Evolutionary conservation across 2,888 invertebrate species (phyloP).

Genomic region (Dolomedes plantarius): DNA sequence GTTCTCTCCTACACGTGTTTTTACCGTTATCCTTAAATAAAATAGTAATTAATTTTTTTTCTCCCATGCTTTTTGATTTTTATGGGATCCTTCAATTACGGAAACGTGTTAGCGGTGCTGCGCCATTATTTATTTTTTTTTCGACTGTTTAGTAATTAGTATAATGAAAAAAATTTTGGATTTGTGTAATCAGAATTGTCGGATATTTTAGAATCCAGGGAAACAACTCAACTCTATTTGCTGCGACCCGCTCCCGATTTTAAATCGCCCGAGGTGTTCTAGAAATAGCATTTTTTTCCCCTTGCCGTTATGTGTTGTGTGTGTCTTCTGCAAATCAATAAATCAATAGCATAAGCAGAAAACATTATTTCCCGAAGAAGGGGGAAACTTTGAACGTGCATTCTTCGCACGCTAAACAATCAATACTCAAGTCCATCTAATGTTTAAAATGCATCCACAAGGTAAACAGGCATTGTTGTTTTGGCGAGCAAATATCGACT

Average conservation of each 20-base stretch:
- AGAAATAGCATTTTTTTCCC: constrained; percentile 44
- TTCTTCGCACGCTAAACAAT: constrained; percentile 63
- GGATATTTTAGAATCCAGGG: constrained; percentile 24
- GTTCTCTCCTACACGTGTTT: constrained; percentile 45
- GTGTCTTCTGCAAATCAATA: constrained; percentile 62
- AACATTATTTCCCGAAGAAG: constrained; percentile 64
- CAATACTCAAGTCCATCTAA: constrained; percentile 56
- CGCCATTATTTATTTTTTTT: constrained; percentile 60
- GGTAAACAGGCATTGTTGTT: constrained; percentile 47
- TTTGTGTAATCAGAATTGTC: constrained; percentile 32
- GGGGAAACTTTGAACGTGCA: constrained; percentile 60
- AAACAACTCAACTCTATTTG: constrained; percentile 38
- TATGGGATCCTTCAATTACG: constrained; percentile 44
- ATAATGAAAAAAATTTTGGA: constrained; percentile 43
- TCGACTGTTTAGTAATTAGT: constrained; percentile 57
- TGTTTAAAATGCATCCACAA: constrained; percentile 52
- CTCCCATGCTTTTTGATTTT: constrained; percentile 29
- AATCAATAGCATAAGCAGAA: constrained; percentile 70
- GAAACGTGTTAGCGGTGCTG: constrained; percentile 50
- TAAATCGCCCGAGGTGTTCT: constrained; percentile 47
- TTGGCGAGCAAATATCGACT: constrained; percentile 52
- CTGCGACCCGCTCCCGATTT: constrained; percentile 35
- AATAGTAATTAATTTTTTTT: constrained; percentile 66
- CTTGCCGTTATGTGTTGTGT: constrained; percentile 34
- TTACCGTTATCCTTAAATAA: constrained; percentile 45